Percentiles rank a stretch among this genome's conserved stretches.
These are phyloP conservation scores for Esox masquinongy DNA, from an alignment of 2,797 vertebrate genomes.

Conservation along the genomic window DNA sequence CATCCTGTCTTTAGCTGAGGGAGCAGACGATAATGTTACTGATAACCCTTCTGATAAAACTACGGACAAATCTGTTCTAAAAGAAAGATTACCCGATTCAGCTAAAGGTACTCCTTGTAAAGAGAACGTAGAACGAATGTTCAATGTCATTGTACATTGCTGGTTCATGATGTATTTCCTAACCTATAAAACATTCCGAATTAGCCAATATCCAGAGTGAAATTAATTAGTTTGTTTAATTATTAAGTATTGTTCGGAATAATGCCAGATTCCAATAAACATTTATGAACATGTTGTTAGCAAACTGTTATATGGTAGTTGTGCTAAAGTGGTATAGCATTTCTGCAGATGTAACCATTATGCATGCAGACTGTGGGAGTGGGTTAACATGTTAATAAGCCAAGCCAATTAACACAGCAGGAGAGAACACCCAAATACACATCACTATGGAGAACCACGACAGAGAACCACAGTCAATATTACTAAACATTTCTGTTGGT, in stretches of 20 bases:
- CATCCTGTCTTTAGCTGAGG: constrained; percentile 38
- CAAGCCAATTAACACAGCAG: constrained; percentile 47
- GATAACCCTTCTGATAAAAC: constrained; percentile 81
- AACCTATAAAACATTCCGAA: too few species aligned
- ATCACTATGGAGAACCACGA: constrained; percentile 51
- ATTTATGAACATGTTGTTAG: not conserved
- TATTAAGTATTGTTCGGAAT: not conserved
- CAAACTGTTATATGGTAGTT: constrained; percentile 14
- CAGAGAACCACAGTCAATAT: constrained; percentile 33
- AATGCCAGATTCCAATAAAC: not conserved
- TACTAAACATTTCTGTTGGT: not conserved
- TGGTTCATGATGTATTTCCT: not conserved
- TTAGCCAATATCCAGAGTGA: not conserved
- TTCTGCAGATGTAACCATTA: not conserved
- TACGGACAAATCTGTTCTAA: constrained; percentile 78
- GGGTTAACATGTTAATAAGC: constrained; percentile 58
- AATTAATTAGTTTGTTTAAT: not conserved
- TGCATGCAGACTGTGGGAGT: not conserved
- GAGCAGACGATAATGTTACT: constrained; percentile 80
- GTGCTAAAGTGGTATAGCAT: not conserved
- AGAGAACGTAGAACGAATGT: not conserved
- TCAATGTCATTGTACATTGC: not conserved
- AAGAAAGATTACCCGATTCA: constrained; percentile 64
- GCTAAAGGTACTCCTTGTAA: constrained; percentile 62
- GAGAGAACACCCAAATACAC: constrained; percentile 52